Conservation (phyloP, 2,113 vertebrate species). For the Brachyhypopomus occidentalis region DNA sequence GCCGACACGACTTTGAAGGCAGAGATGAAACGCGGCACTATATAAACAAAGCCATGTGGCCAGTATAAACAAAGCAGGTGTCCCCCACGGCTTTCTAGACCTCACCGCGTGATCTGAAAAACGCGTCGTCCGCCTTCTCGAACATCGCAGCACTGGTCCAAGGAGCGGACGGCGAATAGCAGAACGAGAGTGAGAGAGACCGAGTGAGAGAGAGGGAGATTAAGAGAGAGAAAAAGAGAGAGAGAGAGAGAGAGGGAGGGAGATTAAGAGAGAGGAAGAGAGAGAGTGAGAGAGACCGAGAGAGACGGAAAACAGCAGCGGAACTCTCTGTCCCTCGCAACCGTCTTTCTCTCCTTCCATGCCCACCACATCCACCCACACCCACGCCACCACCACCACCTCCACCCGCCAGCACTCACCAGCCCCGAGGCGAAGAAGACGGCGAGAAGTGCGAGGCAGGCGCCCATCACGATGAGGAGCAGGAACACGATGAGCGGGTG, state of each 20-base stretch:
- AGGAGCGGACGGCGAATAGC: slow-evolving; percentile 23
- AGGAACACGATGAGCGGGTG: slow-evolving; percentile 96
- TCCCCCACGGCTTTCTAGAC: background rate
- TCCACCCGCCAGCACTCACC: slow-evolving; percentile 78
- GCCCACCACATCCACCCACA: no score
- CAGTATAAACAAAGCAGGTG: slow-evolving; percentile 8
- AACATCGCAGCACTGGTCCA: background rate
- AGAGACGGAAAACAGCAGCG: background rate
- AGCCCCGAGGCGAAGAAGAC: slow-evolving; percentile 96
- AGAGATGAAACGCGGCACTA: slow-evolving; percentile 23
- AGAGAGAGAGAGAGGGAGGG: slow-evolving; percentile 22
- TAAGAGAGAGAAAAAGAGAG: slow-evolving; percentile 2
- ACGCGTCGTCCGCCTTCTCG: background rate
- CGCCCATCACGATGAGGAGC: slow-evolving; percentile 96
- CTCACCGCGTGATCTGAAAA: background rate
- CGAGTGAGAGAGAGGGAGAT: background rate
- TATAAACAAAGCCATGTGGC: slow-evolving; percentile 40
- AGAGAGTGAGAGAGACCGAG: no score
- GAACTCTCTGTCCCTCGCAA: background rate
- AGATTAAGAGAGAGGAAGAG: no score
- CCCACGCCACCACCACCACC: background rate
- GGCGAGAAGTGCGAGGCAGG: slow-evolving; percentile 91
- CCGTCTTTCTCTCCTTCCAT: no score
- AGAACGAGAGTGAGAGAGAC: slow-evolving; percentile 17
- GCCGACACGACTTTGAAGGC: background rate